Evolutionary conservation across 1,140 invertebrate species (phyloP).

Genomic region (Onthophagus taurus): DNA sequence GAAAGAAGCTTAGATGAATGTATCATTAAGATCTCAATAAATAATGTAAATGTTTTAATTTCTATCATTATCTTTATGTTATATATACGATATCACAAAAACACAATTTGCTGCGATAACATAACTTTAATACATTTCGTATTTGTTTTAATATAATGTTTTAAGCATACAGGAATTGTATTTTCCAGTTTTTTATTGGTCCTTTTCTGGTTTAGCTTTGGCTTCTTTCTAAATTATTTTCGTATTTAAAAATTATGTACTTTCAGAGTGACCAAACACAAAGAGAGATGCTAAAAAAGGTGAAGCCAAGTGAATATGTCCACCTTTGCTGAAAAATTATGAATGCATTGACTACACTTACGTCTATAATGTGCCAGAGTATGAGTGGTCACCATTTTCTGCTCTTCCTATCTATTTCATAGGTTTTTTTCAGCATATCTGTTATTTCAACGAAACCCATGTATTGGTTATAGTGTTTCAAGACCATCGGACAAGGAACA

Average conservation of each 20-base stretch:
- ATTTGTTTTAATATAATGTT: no score
- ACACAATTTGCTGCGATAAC: no score
- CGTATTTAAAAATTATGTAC: background rate
- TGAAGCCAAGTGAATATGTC: no score
- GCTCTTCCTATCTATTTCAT: slow-evolving; percentile 32
- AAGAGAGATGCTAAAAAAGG: no score
- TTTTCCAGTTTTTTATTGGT: background rate
- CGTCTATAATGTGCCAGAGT: slow-evolving; percentile 20
- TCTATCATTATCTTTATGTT: no score
- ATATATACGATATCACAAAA: no score
- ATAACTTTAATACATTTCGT: no score
- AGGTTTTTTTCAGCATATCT: slow-evolving; percentile 32
- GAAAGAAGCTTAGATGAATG: no score
- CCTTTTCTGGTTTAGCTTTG: background rate
- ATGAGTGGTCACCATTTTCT: slow-evolving; percentile 31
- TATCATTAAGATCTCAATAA: no score
- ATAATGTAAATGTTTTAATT: no score
- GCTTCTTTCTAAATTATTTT: background rate
- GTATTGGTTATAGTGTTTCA: slow-evolving; percentile 34
- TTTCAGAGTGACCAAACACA: background rate
- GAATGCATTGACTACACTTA: slow-evolving; percentile 16
- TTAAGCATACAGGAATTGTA: no score
- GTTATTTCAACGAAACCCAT: slow-evolving; percentile 36
- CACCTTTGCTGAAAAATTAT: slow-evolving; percentile 17
- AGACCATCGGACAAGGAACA: slow-evolving; percentile 23